Conservation (phyloP, 2,888 invertebrate genomes). For the Neuroscelio doddi region DNA sequence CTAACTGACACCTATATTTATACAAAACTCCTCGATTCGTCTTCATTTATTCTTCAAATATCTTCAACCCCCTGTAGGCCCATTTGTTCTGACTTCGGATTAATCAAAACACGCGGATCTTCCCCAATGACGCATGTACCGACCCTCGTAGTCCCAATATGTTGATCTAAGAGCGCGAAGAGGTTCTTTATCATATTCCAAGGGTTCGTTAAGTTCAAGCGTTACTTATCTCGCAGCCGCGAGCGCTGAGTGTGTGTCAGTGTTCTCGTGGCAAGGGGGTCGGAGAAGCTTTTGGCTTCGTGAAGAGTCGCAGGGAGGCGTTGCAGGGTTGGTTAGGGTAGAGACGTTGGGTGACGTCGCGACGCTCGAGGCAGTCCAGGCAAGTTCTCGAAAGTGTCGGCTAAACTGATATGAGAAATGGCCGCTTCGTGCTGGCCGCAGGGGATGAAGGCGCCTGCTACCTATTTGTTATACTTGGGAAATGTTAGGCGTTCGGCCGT, state of each 20-base stretch:
- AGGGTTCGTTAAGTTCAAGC: conserved; percentile 53
- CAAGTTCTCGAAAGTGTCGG: conserved; percentile 71
- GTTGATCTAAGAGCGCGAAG: conserved; percentile 38
- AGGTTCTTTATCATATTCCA: conserved; percentile 50
- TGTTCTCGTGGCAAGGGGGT: conserved; percentile 17
- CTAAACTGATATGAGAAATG: conserved; percentile 72
- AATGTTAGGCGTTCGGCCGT: conserved; percentile 56
- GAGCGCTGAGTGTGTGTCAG: conserved; percentile 51
- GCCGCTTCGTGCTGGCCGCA: conserved; percentile 69
- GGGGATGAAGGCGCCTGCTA: conserved; percentile 63
- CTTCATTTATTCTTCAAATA: neutral
- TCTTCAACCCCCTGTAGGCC: conserved; percentile 14
- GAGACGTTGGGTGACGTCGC: conserved; percentile 66
- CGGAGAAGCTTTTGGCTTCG: conserved; percentile 21
- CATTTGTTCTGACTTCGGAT: conserved; percentile 32
- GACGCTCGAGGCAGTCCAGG: conserved; percentile 62
- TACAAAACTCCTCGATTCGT: conserved; percentile 10
- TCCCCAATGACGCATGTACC: conserved; percentile 23
- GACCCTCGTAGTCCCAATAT: conserved; percentile 32
- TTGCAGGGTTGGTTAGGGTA: conserved; percentile 39
- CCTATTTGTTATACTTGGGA: conserved; percentile 65
- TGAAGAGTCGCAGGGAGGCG: conserved; percentile 21
- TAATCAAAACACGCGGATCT: conserved; percentile 42
- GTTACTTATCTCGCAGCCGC: conserved; percentile 66
- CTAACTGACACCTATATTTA: conserved; percentile 10